These are phyloP conservation scores for Stictonetta naevosa DNA, from an alignment of 2,113 vertebrate genomes.

Conservation along the genomic window DNA sequence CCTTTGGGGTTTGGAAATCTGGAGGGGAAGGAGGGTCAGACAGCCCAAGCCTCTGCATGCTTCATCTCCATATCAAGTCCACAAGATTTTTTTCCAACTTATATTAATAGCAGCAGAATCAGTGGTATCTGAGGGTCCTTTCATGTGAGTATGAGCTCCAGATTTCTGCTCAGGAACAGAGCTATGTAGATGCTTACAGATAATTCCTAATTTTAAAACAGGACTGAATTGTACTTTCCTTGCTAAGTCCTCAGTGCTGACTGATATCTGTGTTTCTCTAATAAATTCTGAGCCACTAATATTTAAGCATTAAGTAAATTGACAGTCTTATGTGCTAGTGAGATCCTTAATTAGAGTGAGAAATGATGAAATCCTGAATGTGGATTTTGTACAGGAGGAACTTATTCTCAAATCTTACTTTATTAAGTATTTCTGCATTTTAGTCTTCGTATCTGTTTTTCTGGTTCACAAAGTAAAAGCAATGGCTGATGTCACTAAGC, in stretches of 20 bases:
- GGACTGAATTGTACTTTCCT: not conserved
- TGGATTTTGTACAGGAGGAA: not conserved
- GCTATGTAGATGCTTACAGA: not conserved
- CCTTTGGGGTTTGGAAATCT: not conserved
- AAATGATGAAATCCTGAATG: not conserved
- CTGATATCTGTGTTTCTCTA: not conserved
- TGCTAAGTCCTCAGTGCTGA: not conserved
- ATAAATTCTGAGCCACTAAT: not conserved
- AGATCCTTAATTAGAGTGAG: not conserved
- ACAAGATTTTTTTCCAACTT: not conserved
- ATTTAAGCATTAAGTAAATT: not conserved
- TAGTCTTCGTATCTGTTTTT: not conserved
- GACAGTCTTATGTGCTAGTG: not conserved
- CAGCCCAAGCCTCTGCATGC: not conserved
- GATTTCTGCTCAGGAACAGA: not conserved
- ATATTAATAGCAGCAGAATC: not conserved
- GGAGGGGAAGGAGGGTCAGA: not conserved
- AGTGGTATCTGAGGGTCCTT: not conserved
- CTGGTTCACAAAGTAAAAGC: not conserved
- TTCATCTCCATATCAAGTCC: not conserved
- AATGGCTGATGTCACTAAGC: not conserved
- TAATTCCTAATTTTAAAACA: not conserved
- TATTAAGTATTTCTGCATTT: not conserved
- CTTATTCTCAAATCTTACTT: not conserved
- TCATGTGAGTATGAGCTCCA: not conserved